A percentile compares a stretch with the other conserved stretches of the same genome.
Conservation (phyloP, 2,113 vertebrate genomes). For the Sphaerodactylus townsendi region DNA sequence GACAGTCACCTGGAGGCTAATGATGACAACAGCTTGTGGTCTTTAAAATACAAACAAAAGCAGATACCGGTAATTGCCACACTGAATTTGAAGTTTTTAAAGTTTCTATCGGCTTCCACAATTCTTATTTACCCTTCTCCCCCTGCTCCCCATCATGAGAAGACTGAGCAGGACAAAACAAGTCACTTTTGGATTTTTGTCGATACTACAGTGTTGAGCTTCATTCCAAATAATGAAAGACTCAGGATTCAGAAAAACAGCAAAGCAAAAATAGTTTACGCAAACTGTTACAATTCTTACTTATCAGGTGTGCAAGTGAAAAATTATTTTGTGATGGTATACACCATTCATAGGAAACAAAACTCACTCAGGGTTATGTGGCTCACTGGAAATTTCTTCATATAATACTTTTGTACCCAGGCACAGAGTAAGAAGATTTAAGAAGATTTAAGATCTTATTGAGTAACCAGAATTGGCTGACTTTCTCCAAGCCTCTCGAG, state of each 20-base stretch:
- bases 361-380: too few relatives aligned
- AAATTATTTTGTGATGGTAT: too few relatives aligned
- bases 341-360: too few relatives aligned
- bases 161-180: background rate
- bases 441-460: too few relatives aligned
- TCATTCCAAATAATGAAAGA: background rate
- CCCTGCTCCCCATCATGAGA: too few relatives aligned
- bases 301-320: too few relatives aligned
- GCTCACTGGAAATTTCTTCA: too few relatives aligned
- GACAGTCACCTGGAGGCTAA: background rate
- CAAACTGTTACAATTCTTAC: background rate
- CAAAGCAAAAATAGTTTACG: background rate
- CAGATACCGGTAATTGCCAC: background rate
- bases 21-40: background rate
- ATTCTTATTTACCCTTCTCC: background rate
- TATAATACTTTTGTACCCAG: too few relatives aligned
- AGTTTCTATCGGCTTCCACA: background rate
- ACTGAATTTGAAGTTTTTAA: background rate
- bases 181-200: background rate
- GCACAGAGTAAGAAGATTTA: too few relatives aligned
- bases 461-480: too few relatives aligned
- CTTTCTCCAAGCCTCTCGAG: too few relatives aligned
- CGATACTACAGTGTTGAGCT: background rate
- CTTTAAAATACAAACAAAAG: conserved; percentile 8
- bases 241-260: background rate